These are phyloP conservation scores for Cinclus cinclus DNA, from an alignment of 2,113 vertebrate genomes.

Conservation along the genomic window DNA sequence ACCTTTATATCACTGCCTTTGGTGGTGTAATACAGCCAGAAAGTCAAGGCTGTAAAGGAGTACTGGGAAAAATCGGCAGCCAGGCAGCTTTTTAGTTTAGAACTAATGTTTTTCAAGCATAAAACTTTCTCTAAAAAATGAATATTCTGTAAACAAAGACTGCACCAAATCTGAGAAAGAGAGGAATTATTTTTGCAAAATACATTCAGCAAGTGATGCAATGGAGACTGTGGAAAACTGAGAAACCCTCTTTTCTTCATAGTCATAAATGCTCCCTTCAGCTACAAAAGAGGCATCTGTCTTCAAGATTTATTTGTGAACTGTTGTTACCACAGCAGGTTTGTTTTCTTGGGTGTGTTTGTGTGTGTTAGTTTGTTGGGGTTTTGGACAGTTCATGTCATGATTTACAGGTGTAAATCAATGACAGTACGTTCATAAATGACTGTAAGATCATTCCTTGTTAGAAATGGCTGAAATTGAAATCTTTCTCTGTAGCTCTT, in stretches of 20 bases:
- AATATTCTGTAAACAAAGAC: not conserved
- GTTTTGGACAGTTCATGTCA: not conserved
- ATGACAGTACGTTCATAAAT: not conserved
- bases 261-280: not conserved
- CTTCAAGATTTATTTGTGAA: not conserved
- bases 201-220: not conserved
- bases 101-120: not conserved
- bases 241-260: not conserved
- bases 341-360: not conserved
- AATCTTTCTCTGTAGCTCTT: not conserved
- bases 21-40: not conserved
- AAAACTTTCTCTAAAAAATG: not conserved
- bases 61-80: not conserved
- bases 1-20: not conserved
- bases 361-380: not conserved
- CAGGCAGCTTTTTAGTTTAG: not conserved
- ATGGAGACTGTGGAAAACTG: not conserved
- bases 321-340: not conserved
- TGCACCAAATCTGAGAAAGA: not conserved
- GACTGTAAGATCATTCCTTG: not conserved
- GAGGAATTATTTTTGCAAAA: not conserved
- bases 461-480: not conserved
- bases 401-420: not conserved
- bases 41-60: not conserved
- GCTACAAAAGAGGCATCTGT: not conserved